Conservation (phyloP, 2,113 vertebrate genomes). For the Oryzias curvinotus region DNA sequence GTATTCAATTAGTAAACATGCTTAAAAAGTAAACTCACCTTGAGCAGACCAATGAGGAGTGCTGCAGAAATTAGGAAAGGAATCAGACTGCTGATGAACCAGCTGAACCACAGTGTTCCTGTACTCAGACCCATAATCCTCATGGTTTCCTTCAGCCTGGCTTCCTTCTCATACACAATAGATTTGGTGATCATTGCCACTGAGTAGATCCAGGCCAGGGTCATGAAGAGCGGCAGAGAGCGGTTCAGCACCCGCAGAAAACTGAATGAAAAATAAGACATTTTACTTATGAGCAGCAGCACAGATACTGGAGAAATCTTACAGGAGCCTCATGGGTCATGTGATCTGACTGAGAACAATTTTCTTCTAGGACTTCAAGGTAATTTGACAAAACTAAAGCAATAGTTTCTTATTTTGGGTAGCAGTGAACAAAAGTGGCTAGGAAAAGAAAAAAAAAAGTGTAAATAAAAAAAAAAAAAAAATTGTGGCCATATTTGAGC, state of each 20-base stretch:
- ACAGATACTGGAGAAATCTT: no score
- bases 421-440: no score
- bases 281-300: no score
- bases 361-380: no score
- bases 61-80: slow-evolving; percentile 84
- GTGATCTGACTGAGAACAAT: not conserved
- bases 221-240: slow-evolving; percentile 90
- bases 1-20: no score
- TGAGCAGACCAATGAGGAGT: slow-evolving; percentile 84
- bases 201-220: slow-evolving; percentile 90
- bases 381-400: no score
- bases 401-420: no score
- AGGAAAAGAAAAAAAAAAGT: no score
- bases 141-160: slow-evolving; percentile 88
- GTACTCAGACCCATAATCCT: slow-evolving; percentile 87
- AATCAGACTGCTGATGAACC: slow-evolving; percentile 88
- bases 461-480: no score
- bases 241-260: slow-evolving; percentile 86
- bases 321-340: not conserved
- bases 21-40: slow-evolving; percentile 68
- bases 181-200: slow-evolving; percentile 92
- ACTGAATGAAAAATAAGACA: slow-evolving; percentile 57
- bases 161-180: slow-evolving; percentile 91
- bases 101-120: slow-evolving; percentile 86
- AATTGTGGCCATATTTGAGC: no score